Evolutionary conservation across 2,113 vertebrate genomes (phyloP).

Genomic region (Nycticebus coucang): DNA sequence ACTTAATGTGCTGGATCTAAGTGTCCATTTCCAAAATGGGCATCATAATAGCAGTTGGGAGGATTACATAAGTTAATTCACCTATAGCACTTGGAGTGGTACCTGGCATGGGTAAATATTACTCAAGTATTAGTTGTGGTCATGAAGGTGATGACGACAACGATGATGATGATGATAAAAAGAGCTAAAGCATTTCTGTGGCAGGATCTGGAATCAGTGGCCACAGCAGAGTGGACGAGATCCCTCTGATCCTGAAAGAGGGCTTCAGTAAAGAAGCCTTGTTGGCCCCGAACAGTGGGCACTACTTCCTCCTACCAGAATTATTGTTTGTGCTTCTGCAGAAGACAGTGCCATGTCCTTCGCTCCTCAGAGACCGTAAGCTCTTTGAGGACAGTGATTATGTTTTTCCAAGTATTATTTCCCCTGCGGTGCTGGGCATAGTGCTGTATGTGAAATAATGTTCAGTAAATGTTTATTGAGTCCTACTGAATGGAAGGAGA

Average conservation of each 20-base stretch:
- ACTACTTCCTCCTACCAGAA: neutral
- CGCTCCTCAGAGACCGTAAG: neutral
- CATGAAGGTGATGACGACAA: rapidly evolving
- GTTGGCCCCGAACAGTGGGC: rapidly evolving
- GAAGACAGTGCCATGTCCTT: neutral
- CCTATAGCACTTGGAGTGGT: neutral
- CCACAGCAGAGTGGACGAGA: neutral
- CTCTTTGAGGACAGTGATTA: neutral
- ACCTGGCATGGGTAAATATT: neutral
- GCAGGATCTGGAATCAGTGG: neutral
- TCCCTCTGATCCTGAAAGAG: neutral
- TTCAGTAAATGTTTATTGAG: neutral
- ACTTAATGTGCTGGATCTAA: neutral
- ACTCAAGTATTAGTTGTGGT: too few relatives aligned
- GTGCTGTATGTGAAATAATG: neutral
- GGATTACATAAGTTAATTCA: neutral
- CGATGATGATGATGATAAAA: neutral
- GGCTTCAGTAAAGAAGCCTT: neutral
- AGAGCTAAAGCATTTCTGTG: neutral
- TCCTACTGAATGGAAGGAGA: neutral
- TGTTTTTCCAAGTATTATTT: neutral
- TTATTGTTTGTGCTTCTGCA: neutral
- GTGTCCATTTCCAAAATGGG: neutral
- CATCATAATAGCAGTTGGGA: neutral
- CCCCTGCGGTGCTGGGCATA: too few relatives aligned